Conservation (phyloP, 2,113 vertebrate species). For the Pelmatolapia mariae region DNA sequence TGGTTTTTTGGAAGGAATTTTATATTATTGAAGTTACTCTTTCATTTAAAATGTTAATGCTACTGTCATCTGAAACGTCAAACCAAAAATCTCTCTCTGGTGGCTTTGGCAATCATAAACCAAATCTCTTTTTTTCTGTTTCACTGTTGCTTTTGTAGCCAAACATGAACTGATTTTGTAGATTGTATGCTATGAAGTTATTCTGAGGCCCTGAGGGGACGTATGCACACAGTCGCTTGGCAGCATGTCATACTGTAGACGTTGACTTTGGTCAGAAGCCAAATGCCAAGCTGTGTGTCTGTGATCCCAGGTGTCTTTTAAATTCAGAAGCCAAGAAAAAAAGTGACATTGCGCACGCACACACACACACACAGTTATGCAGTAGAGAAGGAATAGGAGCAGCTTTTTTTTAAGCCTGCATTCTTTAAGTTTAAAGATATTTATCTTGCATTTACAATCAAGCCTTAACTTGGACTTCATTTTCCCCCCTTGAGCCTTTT, state of each 20-base stretch:
- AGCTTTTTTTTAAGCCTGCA: background rate
- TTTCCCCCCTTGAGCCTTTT: background rate
- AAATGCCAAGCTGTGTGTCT: background rate
- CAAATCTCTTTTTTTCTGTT: conserved; percentile 30
- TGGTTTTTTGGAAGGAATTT: background rate
- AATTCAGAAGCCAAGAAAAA: background rate
- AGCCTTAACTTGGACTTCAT: conserved; percentile 26
- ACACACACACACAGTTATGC: background rate
- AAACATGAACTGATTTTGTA: conserved; percentile 9
- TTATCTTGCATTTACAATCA: conserved; percentile 36
- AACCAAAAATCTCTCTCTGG: conserved; percentile 29
- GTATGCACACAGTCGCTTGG: background rate
- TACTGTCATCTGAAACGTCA: conserved; percentile 29
- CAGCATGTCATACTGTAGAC: background rate
- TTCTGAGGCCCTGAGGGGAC: background rate
- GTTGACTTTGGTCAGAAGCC: background rate
- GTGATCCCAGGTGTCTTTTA: background rate
- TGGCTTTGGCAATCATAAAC: conserved; percentile 29
- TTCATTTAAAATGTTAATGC: conserved; percentile 44
- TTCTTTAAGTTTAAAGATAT: background rate
- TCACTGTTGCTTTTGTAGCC: conserved; percentile 4
- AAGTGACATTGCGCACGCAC: background rate
- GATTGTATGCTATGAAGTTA: background rate
- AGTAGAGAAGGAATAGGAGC: background rate
- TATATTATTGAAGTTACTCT: conserved; percentile 3